Conservation (phyloP, 2,113 vertebrate species). For the Corvus cornix region DNA sequence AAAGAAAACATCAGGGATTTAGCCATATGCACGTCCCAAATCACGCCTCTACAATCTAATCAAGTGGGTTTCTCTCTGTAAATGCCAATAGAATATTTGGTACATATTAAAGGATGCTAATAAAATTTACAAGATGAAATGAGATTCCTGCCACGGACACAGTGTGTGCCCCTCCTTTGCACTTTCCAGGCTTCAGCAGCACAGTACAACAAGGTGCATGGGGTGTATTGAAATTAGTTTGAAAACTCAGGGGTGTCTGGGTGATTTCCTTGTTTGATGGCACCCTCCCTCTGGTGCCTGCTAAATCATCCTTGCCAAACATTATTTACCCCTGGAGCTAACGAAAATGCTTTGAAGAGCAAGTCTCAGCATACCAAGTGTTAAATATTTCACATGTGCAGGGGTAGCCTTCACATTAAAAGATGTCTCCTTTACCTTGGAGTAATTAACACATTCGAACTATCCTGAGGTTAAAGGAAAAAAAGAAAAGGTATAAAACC, state of each 20-base stretch:
- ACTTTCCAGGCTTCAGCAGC: neutral
- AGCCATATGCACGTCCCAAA: neutral
- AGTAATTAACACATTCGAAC: slow-evolving; percentile 37
- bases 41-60: neutral
- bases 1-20: slow-evolving; percentile 7
- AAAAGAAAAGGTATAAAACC: neutral
- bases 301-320: slow-evolving; percentile 38
- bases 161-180: neutral
- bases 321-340: slow-evolving; percentile 62
- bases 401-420: slow-evolving; percentile 54
- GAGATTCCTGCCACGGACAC: neutral
- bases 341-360: slow-evolving; percentile 56
- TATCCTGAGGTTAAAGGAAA: neutral
- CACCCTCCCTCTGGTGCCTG: slow-evolving; percentile 19
- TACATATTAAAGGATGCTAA: neutral
- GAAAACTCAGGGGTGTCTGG: neutral
- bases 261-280: slow-evolving; percentile 4
- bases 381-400: slow-evolving; percentile 51
- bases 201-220: neutral
- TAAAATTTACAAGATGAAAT: neutral
- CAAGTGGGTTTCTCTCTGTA: neutral
- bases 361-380: slow-evolving; percentile 60
- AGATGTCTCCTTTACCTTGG: neutral
- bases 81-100: neutral
- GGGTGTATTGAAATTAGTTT: neutral